Percentiles rank a stretch among this genome's conserved stretches.
phyloP scores from a whole-genome alignment of 1,140 invertebrate species.

The Cyclargus thomasi region DNA sequence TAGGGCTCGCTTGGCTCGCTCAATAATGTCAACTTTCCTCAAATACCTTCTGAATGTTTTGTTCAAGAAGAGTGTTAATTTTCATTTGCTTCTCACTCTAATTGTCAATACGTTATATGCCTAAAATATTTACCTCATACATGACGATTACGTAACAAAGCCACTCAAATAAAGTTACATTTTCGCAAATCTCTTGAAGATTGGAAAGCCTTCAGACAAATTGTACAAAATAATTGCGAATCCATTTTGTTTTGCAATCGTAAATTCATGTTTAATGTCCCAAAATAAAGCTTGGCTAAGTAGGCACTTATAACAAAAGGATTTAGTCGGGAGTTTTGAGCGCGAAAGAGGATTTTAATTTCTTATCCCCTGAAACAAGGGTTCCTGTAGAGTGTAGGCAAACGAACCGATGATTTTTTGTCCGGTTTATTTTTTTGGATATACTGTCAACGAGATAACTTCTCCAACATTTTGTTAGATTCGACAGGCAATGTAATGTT shows the following conservation, averaged over 20 bases:
- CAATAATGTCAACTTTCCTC: too few relatives aligned
- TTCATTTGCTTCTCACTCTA: too few relatives aligned
- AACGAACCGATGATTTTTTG: conserved; percentile 9
- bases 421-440: conserved; percentile 9
- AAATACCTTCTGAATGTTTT: too few relatives aligned
- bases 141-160: not conserved
- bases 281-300: not conserved
- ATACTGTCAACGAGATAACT: not conserved
- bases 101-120: too few relatives aligned
- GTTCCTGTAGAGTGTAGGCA: conserved; percentile 5
- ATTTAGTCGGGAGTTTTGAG: conserved; percentile 8
- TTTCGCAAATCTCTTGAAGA: not conserved
- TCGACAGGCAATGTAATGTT: too few relatives aligned
- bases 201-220: not conserved
- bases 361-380: conserved; percentile 16
- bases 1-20: too few relatives aligned
- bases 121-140: not conserved
- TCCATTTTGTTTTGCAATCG: conserved; percentile 1
- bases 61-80: too few relatives aligned
- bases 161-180: not conserved
- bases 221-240: not conserved
- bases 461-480: not conserved
- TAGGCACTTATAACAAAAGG: conserved; percentile 15
- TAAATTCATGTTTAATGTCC: conserved; percentile 13
- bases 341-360: conserved; percentile 15